A percentile compares a stretch with the other conserved stretches of the same genome.
These are phyloP conservation scores for Xerus rutilus DNA, from an alignment of 2,797 vertebrate species.

Conservation along the genomic window DNA sequence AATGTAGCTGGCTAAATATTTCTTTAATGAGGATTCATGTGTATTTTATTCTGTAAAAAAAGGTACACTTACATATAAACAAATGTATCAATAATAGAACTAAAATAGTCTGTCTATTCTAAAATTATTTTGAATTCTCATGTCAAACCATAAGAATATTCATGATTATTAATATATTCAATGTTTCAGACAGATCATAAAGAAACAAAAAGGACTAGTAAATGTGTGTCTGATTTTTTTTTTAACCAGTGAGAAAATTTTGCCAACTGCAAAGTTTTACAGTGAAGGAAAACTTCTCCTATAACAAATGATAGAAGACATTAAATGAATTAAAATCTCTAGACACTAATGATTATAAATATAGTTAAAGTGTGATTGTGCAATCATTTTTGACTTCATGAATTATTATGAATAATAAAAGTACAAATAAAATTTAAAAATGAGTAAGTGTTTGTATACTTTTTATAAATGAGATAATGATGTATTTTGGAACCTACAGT, in stretches of 20 bases:
- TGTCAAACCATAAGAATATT: background rate
- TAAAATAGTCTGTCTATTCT: background rate
- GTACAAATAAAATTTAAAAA: constrained; percentile 34
- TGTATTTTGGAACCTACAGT: background rate
- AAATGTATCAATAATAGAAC: background rate
- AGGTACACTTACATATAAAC: background rate
- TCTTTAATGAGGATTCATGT: background rate
- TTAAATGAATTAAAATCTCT: constrained; percentile 52
- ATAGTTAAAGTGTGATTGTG: background rate
- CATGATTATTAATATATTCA: background rate
- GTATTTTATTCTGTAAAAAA: background rate
- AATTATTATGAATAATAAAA: background rate
- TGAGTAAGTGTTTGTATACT: background rate
- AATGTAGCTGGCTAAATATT: background rate
- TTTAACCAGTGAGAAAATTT: background rate
- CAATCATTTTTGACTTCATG: background rate
- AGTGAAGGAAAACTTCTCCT: background rate
- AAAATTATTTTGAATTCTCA: background rate
- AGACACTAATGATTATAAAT: constrained; percentile 2
- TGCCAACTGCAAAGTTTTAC: background rate
- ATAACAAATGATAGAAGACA: background rate
- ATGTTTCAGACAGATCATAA: background rate
- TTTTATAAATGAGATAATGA: constrained; percentile 33
- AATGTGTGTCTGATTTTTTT: background rate
- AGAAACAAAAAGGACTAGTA: background rate